Evolutionary conservation across 1,140 invertebrate genomes (phyloP), one percentile per base, ranked within the genome.

Genomic region (Trinorchestia longiramus): DNA sequence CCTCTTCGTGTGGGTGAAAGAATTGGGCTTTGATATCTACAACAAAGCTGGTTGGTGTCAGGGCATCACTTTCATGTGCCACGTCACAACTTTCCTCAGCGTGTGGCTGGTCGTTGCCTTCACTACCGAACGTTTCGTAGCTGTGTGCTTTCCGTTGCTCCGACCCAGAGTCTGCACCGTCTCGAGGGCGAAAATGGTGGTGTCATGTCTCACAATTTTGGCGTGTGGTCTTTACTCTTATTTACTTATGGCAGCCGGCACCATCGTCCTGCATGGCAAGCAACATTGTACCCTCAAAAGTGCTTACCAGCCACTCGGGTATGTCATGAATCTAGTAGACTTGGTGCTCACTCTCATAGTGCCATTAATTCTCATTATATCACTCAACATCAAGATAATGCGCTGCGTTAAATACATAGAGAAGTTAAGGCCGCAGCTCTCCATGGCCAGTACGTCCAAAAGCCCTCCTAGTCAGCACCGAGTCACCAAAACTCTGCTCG

Each of bases 101-200:
- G 98, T 98, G 0, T 99, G 98, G 98, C 98, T 98, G 95, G 98
- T 98, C 0, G 98, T 99, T 6, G 98, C 98, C 3, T 99, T 99
- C 97, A 99, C 99, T 0, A 98, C 98, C 0, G 99, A 99, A 97
- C 97, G 99, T 42, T 99, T 99, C 97, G 98, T 99, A 15, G 98
- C 98, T 0, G 97, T 99, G 0, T 98, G 98, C 96, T 98, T 98
- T 97, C 99, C 99, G 0, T 97, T 99, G 87, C 98, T 98, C 87
- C 97, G 98, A 1, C 98, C 98, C 77, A 98, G 98, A 8, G 98
- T 98, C 97, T 99, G 99, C 97, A 99, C 99, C 0, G 98, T 98
- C 0, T 97, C 97, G 0, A 97, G 98, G 40, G 98, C 99, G 0
- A 98, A 98, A 97, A 97, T 97, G 0, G 98, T 98, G 0, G 97